Percentiles rank a stretch among this genome's conserved stretches.
These are phyloP conservation scores for Labroides dimidiatus DNA, from an alignment of 2,797 vertebrate species.

Conservation along the genomic window DNA sequence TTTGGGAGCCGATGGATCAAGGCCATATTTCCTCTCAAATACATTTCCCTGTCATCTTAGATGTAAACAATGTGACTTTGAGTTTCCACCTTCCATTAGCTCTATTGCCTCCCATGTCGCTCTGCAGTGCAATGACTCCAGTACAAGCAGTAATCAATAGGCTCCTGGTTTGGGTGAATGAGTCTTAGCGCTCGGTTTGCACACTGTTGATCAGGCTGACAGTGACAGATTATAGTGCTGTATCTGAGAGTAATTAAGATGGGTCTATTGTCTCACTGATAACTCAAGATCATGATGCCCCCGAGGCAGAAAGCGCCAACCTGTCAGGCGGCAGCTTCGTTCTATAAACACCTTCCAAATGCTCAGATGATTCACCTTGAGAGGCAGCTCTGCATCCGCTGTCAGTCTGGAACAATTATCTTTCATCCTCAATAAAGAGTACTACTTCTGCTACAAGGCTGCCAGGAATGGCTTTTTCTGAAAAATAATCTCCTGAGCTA, in stretches of 20 bases:
- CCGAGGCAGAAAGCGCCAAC: conserved; percentile 56
- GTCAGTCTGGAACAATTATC: conserved; percentile 14
- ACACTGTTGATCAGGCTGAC: conserved; percentile 79
- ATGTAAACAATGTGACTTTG: conserved; percentile 85
- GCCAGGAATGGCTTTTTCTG: conserved; percentile 14
- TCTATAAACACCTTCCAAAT: conserved; percentile 59
- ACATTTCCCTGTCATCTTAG: conserved; percentile 81
- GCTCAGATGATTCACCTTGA: conserved; percentile 62
- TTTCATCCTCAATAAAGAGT: background rate
- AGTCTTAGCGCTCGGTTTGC: conserved; percentile 78
- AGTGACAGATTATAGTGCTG: conserved; percentile 80
- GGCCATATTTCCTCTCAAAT: conserved; percentile 78
- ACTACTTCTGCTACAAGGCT: background rate
- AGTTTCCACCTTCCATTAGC: conserved; percentile 81
- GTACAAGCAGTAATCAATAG: conserved; percentile 82
- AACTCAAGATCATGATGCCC: conserved; percentile 70
- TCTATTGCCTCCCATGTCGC: conserved; percentile 78
- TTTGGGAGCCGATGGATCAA: conserved; percentile 66
- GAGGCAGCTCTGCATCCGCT: conserved; percentile 30
- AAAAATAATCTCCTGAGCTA: conserved; percentile 23
- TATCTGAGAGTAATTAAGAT: conserved; percentile 85
- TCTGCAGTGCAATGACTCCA: conserved; percentile 75
- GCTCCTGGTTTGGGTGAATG: conserved; percentile 81
- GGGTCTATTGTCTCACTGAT: conserved; percentile 77
- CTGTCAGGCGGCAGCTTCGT: conserved; percentile 67